A percentile compares a stretch with the other conserved stretches of the same genome.
Evolutionary conservation across 2,888 invertebrate species (phyloP).

Genomic region (Synergus laeviventris): DNA sequence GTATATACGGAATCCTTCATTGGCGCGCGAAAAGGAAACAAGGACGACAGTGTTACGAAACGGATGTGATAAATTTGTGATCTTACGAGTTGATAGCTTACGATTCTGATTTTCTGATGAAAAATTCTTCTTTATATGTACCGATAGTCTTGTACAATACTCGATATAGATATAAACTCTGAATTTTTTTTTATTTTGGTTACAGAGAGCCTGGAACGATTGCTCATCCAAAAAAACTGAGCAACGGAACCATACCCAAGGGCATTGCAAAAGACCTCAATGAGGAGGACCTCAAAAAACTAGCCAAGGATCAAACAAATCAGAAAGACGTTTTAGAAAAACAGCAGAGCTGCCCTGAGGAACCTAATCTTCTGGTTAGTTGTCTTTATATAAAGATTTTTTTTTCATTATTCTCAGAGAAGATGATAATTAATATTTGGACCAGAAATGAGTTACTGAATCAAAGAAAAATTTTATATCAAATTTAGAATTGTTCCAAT

Average conservation of each 20-base stretch:
- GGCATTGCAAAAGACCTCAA: slow-evolving; percentile 62
- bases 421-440: neutral
- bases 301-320: slow-evolving; percentile 53
- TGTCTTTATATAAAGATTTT: neutral
- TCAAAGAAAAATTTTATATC: too few species aligned
- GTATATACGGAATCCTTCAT: slow-evolving; percentile 30
- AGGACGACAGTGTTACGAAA: slow-evolving; percentile 38
- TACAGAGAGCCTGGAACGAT: slow-evolving; percentile 59
- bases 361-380: slow-evolving; percentile 69
- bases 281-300: slow-evolving; percentile 50
- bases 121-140: slow-evolving; percentile 15
- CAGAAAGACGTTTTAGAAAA: slow-evolving; percentile 67
- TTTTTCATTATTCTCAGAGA: neutral
- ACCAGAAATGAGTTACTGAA: neutral
- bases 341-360: slow-evolving; percentile 70
- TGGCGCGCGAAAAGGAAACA: slow-evolving; percentile 15
- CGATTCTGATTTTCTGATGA: slow-evolving; percentile 30
- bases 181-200: slow-evolving; percentile 31
- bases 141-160: slow-evolving; percentile 1
- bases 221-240: slow-evolving; percentile 65
- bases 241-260: slow-evolving; percentile 73
- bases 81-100: slow-evolving; percentile 35
- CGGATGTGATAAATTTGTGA: slow-evolving; percentile 40
- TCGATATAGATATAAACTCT: slow-evolving; percentile 2
- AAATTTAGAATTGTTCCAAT: too few species aligned